Conservation (phyloP, 2,888 invertebrate genomes). For the Carterocephalus palaemon region DNA sequence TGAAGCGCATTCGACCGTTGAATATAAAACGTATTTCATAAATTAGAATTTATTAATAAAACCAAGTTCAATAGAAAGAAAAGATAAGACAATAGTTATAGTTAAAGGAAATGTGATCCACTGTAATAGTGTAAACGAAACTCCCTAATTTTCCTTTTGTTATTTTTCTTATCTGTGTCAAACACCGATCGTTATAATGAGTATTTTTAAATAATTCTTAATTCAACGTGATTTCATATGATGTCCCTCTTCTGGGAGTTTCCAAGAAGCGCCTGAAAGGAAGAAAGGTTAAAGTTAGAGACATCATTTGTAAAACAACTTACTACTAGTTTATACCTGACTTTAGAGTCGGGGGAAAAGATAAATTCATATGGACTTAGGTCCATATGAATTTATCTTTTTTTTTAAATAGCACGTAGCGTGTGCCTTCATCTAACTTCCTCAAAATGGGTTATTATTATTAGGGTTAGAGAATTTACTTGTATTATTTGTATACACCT, state of each 20-base stretch:
- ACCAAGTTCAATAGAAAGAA: constrained; percentile 35
- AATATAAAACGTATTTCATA: constrained; percentile 38
- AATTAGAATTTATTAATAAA: constrained; percentile 28
- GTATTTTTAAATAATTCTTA: constrained; percentile 16
- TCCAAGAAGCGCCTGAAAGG: constrained; percentile 67
- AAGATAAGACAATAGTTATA: constrained; percentile 25
- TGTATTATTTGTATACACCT: neutral
- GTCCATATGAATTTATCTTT: no score
- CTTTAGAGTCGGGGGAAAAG: no score
- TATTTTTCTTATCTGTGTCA: constrained; percentile 19
- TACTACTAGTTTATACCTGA: no score
- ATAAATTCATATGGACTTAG: no score
- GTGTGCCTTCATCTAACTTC: no score
- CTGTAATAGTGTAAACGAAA: neutral
- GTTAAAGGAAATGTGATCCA: constrained; percentile 1
- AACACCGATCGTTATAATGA: constrained; percentile 17
- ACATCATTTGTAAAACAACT: no score
- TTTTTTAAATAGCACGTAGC: no score
- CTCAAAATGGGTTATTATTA: no score
- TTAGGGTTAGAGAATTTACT: constrained; percentile 1
- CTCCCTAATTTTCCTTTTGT: neutral
- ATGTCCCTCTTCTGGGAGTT: constrained; percentile 69
- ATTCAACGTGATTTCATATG: constrained; percentile 41
- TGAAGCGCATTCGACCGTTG: constrained; percentile 62
- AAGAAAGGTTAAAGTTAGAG: no score